These are phyloP conservation scores for Pseudachorutes palmiensis DNA, from an alignment of 1,140 invertebrate genomes.

Conservation along the genomic window DNA sequence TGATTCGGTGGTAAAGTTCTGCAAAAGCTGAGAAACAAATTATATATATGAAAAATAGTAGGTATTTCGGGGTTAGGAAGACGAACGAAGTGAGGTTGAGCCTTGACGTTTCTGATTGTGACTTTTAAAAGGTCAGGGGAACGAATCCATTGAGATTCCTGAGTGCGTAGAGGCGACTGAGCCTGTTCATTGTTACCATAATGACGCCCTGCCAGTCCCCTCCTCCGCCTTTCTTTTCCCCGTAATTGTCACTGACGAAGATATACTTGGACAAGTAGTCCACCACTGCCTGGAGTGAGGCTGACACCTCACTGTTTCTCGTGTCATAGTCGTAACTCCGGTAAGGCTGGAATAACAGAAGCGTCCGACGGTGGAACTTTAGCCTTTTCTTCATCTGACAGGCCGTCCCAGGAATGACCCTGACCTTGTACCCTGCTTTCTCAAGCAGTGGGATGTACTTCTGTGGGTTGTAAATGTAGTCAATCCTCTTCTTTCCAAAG, in stretches of 20 bases:
- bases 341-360: conserved; percentile 26
- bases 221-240: neutral
- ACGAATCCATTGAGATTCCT: neutral
- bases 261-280: neutral
- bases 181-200: neutral
- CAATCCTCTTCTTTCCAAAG: conserved; percentile 20
- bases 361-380: neutral
- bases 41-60: too few species aligned
- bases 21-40: too few species aligned
- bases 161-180: neutral
- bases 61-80: too few species aligned
- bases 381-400: neutral
- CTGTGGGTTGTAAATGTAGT: conserved; percentile 25
- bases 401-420: conserved; percentile 25
- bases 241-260: neutral
- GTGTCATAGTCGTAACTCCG: conserved; percentile 14
- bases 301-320: neutral
- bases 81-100: too few species aligned
- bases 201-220: too few species aligned
- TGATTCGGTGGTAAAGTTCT: too few species aligned
- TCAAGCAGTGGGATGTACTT: conserved; percentile 23
- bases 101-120: too few species aligned
- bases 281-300: neutral
- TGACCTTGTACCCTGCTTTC: conserved; percentile 20
- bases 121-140: neutral